phyloP scores from a whole-genome alignment of 2,113 vertebrate species.

The Muntiacus reevesi region DNA sequence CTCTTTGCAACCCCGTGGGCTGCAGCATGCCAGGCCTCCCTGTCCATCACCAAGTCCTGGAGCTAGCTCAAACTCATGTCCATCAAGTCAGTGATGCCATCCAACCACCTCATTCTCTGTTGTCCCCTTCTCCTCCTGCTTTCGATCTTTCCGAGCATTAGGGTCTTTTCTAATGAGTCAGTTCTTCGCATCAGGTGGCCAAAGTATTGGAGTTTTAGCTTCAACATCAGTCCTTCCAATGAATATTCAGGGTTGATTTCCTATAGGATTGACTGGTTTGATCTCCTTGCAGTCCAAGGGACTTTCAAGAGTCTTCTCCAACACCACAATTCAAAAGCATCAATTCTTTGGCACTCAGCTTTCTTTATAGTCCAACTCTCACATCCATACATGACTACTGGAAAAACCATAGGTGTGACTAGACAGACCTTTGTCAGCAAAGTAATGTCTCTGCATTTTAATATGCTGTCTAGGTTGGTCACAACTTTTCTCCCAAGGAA shows the following conservation, averaged over 20 bases:
- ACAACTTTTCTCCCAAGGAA: neutral
- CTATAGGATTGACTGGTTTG: neutral
- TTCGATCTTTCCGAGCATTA: neutral
- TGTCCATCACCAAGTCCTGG: neutral
- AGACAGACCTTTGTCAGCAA: neutral
- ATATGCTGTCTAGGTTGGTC: neutral
- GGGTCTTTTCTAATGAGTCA: neutral
- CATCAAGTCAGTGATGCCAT: neutral
- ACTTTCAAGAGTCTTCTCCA: neutral
- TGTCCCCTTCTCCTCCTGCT: neutral
- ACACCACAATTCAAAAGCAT: neutral
- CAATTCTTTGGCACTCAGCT: neutral
- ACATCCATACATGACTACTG: neutral
- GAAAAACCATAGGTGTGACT: neutral
- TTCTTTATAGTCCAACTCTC: neutral
- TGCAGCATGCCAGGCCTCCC: neutral
- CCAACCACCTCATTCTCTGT: neutral
- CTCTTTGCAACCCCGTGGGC: neutral
- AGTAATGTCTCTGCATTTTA: neutral
- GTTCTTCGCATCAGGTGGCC: accelerated
- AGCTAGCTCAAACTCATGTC: neutral
- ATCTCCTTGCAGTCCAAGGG: neutral
- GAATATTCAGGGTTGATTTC: neutral
- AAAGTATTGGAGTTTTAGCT: neutral
- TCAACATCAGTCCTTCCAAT: neutral